phyloP scores from a whole-genome alignment of 2,113 vertebrate species.

The Lepisosteus oculatus region DNA sequence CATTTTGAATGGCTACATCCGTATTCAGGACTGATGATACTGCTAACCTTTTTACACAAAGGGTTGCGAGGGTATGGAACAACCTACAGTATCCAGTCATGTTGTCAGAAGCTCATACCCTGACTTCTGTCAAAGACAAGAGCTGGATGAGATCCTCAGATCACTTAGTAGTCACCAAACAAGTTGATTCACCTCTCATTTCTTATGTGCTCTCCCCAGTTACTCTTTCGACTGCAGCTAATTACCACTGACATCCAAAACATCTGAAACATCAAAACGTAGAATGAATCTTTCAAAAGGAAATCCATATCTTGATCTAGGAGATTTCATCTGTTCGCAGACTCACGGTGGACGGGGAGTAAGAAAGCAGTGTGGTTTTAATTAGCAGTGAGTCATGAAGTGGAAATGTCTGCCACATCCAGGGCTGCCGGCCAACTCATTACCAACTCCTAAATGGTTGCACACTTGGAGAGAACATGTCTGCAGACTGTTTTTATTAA shows the following conservation, averaged over 20 bases:
- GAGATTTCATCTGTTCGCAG: neutral
- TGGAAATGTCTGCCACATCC: conserved; percentile 41
- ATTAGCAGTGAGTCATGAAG: conserved; percentile 52
- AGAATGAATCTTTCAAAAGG: neutral
- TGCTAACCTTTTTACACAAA: too few relatives aligned
- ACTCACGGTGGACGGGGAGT: conserved; percentile 36
- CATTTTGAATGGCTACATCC: too few relatives aligned
- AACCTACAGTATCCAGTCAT: too few relatives aligned
- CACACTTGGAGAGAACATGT: conserved; percentile 51
- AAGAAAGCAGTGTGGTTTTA: conserved; percentile 52
- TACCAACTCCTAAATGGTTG: conserved; percentile 46
- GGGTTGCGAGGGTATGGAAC: too few relatives aligned
- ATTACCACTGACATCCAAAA: neutral
- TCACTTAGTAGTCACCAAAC: too few relatives aligned
- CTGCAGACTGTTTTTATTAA: conserved; percentile 37
- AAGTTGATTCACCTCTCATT: too few relatives aligned
- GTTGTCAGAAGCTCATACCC: too few relatives aligned
- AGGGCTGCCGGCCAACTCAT: conserved; percentile 46
- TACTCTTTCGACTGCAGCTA: neutral
- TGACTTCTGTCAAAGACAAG: too few relatives aligned
- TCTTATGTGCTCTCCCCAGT: too few relatives aligned
- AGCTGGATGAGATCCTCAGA: too few relatives aligned
- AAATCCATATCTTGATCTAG: neutral
- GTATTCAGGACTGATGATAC: too few relatives aligned
- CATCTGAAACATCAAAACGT: neutral